Conservation (phyloP, 2,113 vertebrate genomes). For the Shinisaurus crocodilurus region DNA sequence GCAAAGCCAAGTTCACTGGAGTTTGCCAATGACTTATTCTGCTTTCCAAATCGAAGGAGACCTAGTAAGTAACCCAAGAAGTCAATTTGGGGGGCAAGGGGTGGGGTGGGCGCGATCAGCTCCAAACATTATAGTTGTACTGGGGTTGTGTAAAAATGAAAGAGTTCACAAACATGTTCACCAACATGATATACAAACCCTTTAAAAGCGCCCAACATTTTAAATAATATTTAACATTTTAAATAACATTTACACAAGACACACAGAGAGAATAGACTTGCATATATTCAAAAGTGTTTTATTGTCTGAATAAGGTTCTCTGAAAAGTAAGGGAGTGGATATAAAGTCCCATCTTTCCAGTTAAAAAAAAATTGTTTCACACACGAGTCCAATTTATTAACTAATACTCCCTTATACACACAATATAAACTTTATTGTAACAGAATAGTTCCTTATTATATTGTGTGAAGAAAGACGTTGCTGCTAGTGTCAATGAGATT, state of each 20-base stretch:
- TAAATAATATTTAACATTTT: not conserved
- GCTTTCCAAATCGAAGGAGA: not conserved
- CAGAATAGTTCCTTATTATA: constrained; percentile 1
- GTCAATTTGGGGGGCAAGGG: not conserved
- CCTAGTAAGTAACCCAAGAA: not conserved
- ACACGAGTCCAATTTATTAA: not conserved
- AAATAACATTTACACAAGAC: not conserved
- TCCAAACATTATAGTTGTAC: not conserved
- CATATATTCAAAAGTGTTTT: not conserved
- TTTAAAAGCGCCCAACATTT: not conserved
- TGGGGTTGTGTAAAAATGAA: constrained; percentile 24
- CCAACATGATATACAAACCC: not conserved
- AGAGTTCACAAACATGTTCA: constrained; percentile 34
- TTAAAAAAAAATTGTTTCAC: not conserved
- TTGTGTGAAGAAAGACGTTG: not conserved
- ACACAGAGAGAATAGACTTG: constrained; percentile 9
- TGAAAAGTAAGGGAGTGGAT: not conserved
- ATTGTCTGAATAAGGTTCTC: constrained; percentile 43
- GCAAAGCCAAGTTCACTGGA: constrained; percentile 7
- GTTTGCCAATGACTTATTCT: not conserved
- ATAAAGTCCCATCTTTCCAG: constrained; percentile 17
- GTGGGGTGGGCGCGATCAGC: too few species aligned
- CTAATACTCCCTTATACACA: not conserved
- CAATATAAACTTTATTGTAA: not conserved
- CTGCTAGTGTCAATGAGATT: not conserved